Evolutionary conservation across 2,797 vertebrate species (phyloP), one percentile per base, ranked within the genome.

Genomic region (Falco naumanni): DNA sequence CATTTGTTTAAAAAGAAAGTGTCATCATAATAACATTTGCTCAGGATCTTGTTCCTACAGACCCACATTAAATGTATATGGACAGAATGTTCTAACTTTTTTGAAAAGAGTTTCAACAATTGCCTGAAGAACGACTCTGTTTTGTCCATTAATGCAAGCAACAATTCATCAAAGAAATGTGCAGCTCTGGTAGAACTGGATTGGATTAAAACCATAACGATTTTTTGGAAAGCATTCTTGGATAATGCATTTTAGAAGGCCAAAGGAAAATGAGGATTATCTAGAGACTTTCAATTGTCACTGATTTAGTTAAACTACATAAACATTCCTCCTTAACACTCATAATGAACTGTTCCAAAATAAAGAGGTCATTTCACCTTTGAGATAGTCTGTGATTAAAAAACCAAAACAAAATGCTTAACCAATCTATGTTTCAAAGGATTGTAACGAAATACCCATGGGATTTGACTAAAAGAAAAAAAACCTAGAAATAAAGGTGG

Each of bases 121-220:
- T 53, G 59, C 4, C 2, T 77, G 39, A 89, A 94, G 57, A 84
- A 82, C 48, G 20, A 60, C 5, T 82, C 41, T 77, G 20, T n/a
- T 91, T 89, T 83, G 68, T 51, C 64, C 65, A 37, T 68, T 94
- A 87, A 68, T 54, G 50, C 13, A 71, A 85, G 85, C 41, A 94
- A 61, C 60, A 80, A 83, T 61, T 93, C 47, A 64, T 92, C 33
- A 85, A 81, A 85, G 57, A 89, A 89, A 80, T 53, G 20, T 87
- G 24, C 33, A 89, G 87, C 34, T 93, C 72, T 85, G 41, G 60
- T 69, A 87, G 47, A 50, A 68, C 87, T 97, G 96, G 78, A 87
- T 91, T 97, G 93, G 81, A 98, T 98, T 97, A 97, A 96, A 97
- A 94, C n/a, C 54, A 59, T 77, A 93, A 96, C 90, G 68, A 95